Conservation (phyloP, 1,140 invertebrate species). For the Habropoda laboriosa region DNA sequence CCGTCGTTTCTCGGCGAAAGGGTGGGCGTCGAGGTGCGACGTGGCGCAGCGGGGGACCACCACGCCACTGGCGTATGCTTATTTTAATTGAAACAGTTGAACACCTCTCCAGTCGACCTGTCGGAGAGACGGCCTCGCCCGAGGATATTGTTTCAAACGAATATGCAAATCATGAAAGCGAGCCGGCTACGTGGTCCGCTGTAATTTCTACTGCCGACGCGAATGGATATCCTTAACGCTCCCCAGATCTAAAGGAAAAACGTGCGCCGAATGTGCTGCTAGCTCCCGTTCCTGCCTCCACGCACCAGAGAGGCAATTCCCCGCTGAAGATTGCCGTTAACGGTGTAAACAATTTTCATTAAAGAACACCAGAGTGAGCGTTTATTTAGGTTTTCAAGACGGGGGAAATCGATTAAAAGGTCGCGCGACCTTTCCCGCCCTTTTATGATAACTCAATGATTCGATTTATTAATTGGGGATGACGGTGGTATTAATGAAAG, state of each 20-base stretch:
- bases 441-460: too few relatives aligned
- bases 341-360: slow-evolving; percentile 65
- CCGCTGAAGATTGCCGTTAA: slow-evolving; percentile 55
- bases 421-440: neutral
- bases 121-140: slow-evolving; percentile 73
- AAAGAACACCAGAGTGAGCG: neutral
- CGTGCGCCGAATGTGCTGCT: slow-evolving; percentile 74
- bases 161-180: slow-evolving; percentile 81
- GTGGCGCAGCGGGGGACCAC: slow-evolving; percentile 56
- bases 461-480: too few relatives aligned
- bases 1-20: slow-evolving; percentile 42
- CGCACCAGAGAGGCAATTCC: slow-evolving; percentile 37
- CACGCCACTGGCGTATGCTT: slow-evolving; percentile 77
- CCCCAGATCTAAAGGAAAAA: slow-evolving; percentile 73
- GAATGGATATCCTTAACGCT: slow-evolving; percentile 78
- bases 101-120: slow-evolving; percentile 60
- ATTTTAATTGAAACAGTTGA: slow-evolving; percentile 81
- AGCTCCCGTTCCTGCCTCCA: neutral
- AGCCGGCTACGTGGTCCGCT: slow-evolving; percentile 66
- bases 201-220: slow-evolving; percentile 78
- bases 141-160: slow-evolving; percentile 81
- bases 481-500: too few relatives aligned
- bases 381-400: neutral
- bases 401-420: neutral
- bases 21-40: slow-evolving; percentile 44